Evolutionary conservation across 2,113 vertebrate species (phyloP), one percentile per base, ranked within the genome.

Genomic region (Burhinus oedicnemus): DNA sequence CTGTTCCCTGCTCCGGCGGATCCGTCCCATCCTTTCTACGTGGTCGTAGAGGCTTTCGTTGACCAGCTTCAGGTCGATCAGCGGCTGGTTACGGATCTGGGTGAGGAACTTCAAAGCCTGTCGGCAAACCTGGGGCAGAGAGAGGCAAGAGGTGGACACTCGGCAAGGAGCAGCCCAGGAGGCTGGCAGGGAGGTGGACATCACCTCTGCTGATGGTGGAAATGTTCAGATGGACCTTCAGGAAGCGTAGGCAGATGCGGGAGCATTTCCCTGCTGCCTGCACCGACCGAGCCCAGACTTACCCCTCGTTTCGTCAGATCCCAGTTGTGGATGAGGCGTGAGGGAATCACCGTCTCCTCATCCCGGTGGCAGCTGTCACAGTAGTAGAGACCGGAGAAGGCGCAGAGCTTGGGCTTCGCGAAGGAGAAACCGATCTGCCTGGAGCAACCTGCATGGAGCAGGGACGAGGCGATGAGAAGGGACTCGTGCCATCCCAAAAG

Each of bases 281-380:
- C 11, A 2, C 1, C 3, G 11, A 2, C 6, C 5, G 6, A 79
- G 42, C 8, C 11, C 3, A 0, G 49, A 91, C 98, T 95, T 87
- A 99, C 99, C 96, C 98, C 98, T 88, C 98, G 98, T 36, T 98
- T 98, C 0, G 83, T 87, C 42, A 99, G 98, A 68, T 99, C 99
- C 99, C 99, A 99, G 98, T 99, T 99, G 98, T 99, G 99, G 95
- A 99, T 98, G 98, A 99, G 97, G 87, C 99, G 99, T 2, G 99
- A 99, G 2, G 99, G 99, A 89, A 99, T 99, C 95, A 99, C 96
- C 5, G 91, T 98, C 71, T 97, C 97, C 66, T 99, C 98, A 0
- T 99, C 99, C 17, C 83, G 98, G 96, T 99, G 99, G 98, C 99
- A 99, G 95, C 97, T 97, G 76, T 99, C 99, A 6, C 99, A 99